Base-by-base conservation (phyloP, 2,113 vertebrate genomes). In the Salvelinus alpinus region DNA sequence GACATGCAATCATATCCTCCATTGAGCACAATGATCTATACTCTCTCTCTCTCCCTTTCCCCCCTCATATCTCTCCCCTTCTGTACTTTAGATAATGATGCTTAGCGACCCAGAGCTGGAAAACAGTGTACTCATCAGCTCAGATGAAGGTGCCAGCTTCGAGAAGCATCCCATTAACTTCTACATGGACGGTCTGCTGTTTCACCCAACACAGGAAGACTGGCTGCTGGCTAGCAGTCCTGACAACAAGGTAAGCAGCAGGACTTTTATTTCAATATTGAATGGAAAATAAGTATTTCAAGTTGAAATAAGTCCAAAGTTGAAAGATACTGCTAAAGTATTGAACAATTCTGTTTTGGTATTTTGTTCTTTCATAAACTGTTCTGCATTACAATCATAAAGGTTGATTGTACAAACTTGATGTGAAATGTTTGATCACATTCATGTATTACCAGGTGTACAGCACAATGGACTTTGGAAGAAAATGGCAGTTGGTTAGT, bases 181-280 rank as follows among this genome's bases (percentile, higher is more conserved):
- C 89, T 96, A 95, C 66, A 96, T 99, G 78, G 95, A 96, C 88
- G 98, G 97, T 75, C 93, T 99, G 70, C 95, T 99, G 78, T 99
- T 99, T 74, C 97, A 99, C 73, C 96, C 97, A 3, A 91, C 90
- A 34, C 95, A 98, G 79, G 97, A 99, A 78, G 96, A 98, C 87
- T 99, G 97, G 97, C 95, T 99, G 54, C 92, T 99, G 80, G 96
- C 96, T 11, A 98, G 97, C 88, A 97, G 97, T 84, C 91, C 96
- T 71, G 96, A 97, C 89, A 95, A 96, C 86, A 99, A 97, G 95
- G 97, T 98, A 94, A 31, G n/a, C 59, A 62, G 51, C 51, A 62
- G 59, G 6, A 54, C 51, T 54, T 54, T 18, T 31, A 31, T 31
- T 31, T 18, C 5, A 8, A 6, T 68, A 31, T 74, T 71, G n/a